phyloP scores from a whole-genome alignment of 2,797 vertebrate species.

The Australoheros facetus region DNA sequence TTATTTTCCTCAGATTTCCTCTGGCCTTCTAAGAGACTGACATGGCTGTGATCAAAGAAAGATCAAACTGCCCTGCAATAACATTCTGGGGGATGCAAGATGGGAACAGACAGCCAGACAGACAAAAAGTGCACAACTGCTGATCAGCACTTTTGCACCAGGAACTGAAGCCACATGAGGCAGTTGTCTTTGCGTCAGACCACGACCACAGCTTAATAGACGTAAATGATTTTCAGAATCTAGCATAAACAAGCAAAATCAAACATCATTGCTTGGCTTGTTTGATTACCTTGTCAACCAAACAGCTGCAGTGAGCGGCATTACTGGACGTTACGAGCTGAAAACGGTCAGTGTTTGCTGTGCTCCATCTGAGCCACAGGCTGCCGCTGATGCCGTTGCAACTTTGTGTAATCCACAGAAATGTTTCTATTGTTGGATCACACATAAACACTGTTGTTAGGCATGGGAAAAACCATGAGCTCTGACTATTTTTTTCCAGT shows the following conservation, averaged over 20 bases:
- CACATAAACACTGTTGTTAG: slow-evolving; percentile 33
- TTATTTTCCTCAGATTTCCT: slow-evolving; percentile 37
- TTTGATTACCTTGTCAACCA: slow-evolving; percentile 49
- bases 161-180: slow-evolving; percentile 55
- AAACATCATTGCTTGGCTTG: slow-evolving; percentile 36
- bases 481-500: slow-evolving; percentile 11
- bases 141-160: slow-evolving; percentile 51
- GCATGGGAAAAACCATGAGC: slow-evolving; percentile 14
- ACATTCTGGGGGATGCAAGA: slow-evolving; percentile 23
- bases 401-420: slow-evolving; percentile 42
- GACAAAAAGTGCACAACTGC: slow-evolving; percentile 46
- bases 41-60: slow-evolving; percentile 13
- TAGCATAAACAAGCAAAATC: slow-evolving; percentile 55
- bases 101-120: slow-evolving; percentile 44
- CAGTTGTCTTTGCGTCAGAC: slow-evolving; percentile 36
- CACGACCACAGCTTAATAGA: slow-evolving; percentile 45
- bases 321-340: slow-evolving; percentile 48
- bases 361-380: slow-evolving; percentile 37
- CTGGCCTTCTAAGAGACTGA: slow-evolving; percentile 27
- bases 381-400: slow-evolving; percentile 34
- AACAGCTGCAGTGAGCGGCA: slow-evolving; percentile 36
- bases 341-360: slow-evolving; percentile 56
- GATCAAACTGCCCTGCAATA: slow-evolving; percentile 30
- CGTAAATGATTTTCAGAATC: slow-evolving; percentile 53
- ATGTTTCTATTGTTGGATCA: slow-evolving; percentile 38